Conservation (phyloP, 1,140 invertebrate genomes). For the Pogonus chalceus region DNA sequence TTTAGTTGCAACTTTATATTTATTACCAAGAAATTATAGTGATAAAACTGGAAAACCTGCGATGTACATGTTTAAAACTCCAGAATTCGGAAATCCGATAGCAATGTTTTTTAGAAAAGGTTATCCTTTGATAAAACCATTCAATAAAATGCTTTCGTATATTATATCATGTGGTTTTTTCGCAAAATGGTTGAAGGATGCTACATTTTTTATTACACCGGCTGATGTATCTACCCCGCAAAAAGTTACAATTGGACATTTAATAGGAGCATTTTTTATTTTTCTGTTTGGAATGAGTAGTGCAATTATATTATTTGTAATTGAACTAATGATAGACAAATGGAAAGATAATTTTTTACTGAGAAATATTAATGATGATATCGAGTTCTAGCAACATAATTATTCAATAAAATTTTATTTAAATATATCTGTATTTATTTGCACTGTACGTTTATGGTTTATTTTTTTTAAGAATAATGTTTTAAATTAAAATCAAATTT, state of each 20-base stretch:
- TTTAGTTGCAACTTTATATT: neutral
- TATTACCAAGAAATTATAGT: neutral
- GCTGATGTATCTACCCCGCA: neutral
- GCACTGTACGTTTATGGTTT: neutral
- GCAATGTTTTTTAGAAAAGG: neutral
- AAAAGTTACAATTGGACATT: neutral
- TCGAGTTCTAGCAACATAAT: too few species aligned
- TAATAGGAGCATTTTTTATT: neutral
- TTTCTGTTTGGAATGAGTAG: neutral
- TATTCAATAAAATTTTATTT: too few species aligned
- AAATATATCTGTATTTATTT: neutral
- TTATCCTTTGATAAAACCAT: neutral
- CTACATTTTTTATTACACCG: neutral
- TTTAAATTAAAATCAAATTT: too few species aligned
- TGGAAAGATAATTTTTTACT: neutral
- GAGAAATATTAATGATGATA: neutral
- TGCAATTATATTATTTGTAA: neutral
- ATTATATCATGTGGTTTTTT: neutral
- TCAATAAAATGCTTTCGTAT: neutral
- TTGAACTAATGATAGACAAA: neutral
- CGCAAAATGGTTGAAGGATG: neutral
- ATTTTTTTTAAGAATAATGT: too few species aligned
- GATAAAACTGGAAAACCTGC: neutral
- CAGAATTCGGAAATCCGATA: slow-evolving; percentile 1
- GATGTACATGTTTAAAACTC: neutral